phyloP scores from a whole-genome alignment of 2,797 vertebrate species.

The Coregonus ussuriensis region DNA sequence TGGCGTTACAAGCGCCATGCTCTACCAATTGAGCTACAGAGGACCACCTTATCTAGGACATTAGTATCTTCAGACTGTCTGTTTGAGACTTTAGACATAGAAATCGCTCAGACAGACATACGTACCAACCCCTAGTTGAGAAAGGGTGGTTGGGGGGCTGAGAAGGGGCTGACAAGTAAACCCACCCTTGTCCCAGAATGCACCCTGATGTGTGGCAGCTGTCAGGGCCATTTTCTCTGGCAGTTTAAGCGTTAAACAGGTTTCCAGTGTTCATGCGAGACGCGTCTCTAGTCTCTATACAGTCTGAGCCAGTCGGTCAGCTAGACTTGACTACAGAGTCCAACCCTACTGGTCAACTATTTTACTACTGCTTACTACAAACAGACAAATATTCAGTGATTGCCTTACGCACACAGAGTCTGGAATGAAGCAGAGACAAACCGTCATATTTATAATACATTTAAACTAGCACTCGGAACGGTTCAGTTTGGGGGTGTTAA shows the following conservation, averaged over 20 bases:
- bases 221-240: constrained; percentile 57
- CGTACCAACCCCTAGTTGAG: background rate
- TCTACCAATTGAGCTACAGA: too few species aligned
- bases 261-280: constrained; percentile 69
- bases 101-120: background rate
- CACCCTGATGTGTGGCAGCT: constrained; percentile 68
- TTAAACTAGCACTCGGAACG: constrained; percentile 51
- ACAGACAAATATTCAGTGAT: constrained; percentile 71
- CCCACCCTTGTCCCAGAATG: constrained; percentile 58
- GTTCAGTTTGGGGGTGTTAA: constrained; percentile 47
- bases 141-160: background rate
- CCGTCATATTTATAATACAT: constrained; percentile 8
- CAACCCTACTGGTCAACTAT: constrained; percentile 31
- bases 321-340: background rate
- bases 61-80: background rate
- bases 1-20: too few species aligned
- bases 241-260: constrained; percentile 52
- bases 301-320: background rate
- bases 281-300: background rate
- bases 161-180: constrained; percentile 52
- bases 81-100: background rate
- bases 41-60: constrained; percentile 27
- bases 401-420: constrained; percentile 73
- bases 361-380: constrained; percentile 56
- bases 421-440: constrained; percentile 68